Percentiles rank a stretch among this genome's conserved stretches.
Conservation (phyloP, 2,113 vertebrate species). For the Phrynocephalus versicolor region DNA sequence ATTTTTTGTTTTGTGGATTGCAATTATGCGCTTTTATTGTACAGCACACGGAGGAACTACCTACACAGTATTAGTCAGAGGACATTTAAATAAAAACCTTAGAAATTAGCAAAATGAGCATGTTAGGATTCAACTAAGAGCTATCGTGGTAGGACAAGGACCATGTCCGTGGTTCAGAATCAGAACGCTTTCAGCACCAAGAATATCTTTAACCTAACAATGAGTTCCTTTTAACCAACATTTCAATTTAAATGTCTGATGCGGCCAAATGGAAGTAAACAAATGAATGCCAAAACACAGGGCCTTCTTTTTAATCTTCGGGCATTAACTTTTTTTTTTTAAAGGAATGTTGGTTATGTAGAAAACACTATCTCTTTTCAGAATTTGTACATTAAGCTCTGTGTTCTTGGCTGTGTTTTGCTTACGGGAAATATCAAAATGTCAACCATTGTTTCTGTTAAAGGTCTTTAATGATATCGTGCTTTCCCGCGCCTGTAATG, state of each 20-base stretch:
- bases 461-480: constrained; percentile 81
- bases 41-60: neutral
- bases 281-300: constrained; percentile 21
- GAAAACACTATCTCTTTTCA: constrained; percentile 25
- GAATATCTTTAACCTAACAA: neutral
- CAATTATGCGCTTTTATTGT: neutral
- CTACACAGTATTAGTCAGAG: neutral
- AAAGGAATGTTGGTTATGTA: constrained; percentile 24
- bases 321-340: constrained; percentile 5
- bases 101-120: neutral
- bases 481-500: constrained; percentile 77
- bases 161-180: neutral
- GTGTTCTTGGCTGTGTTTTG: constrained; percentile 64
- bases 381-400: constrained; percentile 56
- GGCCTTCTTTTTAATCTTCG: constrained; percentile 40
- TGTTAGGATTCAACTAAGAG: neutral
- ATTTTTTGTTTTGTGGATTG: neutral
- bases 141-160: neutral
- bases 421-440: constrained; percentile 83
- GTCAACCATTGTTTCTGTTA: constrained; percentile 83
- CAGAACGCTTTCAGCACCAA: neutral
- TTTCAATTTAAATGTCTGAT: neutral
- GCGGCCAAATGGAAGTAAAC: neutral
- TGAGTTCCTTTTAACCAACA: neutral
- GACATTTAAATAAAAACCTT: neutral